Percentiles rank a stretch among this genome's conserved stretches.
phyloP scores from a whole-genome alignment of 2,888 invertebrate genomes.

The Macroteleia sp. region DNA sequence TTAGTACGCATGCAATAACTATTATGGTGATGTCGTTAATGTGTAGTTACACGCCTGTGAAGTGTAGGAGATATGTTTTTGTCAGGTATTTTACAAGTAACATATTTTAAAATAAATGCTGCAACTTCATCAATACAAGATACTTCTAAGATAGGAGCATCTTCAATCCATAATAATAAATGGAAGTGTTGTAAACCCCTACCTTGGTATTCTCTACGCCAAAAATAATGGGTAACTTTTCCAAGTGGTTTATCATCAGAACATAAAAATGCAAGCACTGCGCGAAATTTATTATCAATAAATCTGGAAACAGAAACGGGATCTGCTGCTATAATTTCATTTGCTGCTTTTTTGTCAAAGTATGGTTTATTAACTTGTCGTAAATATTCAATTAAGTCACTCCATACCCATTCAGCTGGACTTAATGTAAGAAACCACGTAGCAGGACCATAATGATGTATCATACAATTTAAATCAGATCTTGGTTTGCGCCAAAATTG shows the following conservation, averaged over 20 bases:
- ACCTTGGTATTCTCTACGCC: slow-evolving; percentile 1
- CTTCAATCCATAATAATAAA: slow-evolving; percentile 73
- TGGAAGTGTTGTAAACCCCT: slow-evolving; percentile 48
- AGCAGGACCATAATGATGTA: no score
- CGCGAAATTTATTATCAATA: slow-evolving; percentile 51
- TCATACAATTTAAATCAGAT: no score
- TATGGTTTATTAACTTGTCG: slow-evolving; percentile 66
- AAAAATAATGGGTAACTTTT: slow-evolving; percentile 4
- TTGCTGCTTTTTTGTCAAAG: background rate
- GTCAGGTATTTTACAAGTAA: no score
- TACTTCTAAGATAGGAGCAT: slow-evolving; percentile 67
- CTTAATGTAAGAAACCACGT: slow-evolving; percentile 70
- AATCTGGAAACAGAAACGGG: slow-evolving; percentile 74
- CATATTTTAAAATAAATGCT: slow-evolving; percentile 69
- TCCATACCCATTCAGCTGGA: slow-evolving; percentile 59
- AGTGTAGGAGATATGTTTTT: no score
- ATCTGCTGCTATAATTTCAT: slow-evolving; percentile 51
- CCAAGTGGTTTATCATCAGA: slow-evolving; percentile 10
- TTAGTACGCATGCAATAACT: no score
- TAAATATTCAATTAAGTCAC: slow-evolving; percentile 28
- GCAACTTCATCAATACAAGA: slow-evolving; percentile 24
- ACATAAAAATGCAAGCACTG: background rate
- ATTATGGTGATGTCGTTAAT: slow-evolving; percentile 14
- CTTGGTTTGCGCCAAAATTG: no score
- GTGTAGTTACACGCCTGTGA: slow-evolving; percentile 51